phyloP scores from a whole-genome alignment of 2,797 vertebrate genomes.

The Cyclopterus lumpus region DNA sequence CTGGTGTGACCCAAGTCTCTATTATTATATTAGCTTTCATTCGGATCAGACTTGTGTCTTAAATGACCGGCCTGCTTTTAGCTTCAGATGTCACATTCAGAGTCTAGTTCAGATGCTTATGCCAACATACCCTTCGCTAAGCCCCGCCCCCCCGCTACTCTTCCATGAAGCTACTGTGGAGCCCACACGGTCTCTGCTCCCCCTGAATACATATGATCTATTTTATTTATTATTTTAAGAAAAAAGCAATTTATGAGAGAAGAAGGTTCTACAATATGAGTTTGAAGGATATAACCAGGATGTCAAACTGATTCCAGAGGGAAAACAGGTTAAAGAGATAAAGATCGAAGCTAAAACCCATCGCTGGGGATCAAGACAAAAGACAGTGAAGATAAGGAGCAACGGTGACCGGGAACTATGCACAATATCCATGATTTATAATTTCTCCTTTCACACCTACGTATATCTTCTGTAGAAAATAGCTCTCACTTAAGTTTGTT shows the following conservation, averaged over 20 bases:
- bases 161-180: too few species aligned
- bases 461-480: too few species aligned
- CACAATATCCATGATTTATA: neutral
- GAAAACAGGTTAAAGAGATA: too few species aligned
- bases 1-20: too few species aligned
- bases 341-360: neutral
- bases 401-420: neutral
- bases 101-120: neutral
- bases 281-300: too few species aligned
- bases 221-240: neutral
- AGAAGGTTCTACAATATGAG: too few species aligned
- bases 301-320: too few species aligned
- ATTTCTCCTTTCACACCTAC: too few species aligned
- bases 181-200: neutral
- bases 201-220: neutral
- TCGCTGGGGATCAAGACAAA: neutral
- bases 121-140: neutral
- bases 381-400: neutral
- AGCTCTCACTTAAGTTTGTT: neutral
- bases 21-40: too few species aligned
- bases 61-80: constrained; percentile 1
- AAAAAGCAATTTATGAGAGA: too few species aligned
- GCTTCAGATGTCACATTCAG: too few species aligned
- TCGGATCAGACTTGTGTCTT: neutral
- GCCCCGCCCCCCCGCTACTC: too few species aligned